These are phyloP conservation scores for Bombycilla garrulus DNA, from an alignment of 2,113 vertebrate species.

Conservation along the genomic window DNA sequence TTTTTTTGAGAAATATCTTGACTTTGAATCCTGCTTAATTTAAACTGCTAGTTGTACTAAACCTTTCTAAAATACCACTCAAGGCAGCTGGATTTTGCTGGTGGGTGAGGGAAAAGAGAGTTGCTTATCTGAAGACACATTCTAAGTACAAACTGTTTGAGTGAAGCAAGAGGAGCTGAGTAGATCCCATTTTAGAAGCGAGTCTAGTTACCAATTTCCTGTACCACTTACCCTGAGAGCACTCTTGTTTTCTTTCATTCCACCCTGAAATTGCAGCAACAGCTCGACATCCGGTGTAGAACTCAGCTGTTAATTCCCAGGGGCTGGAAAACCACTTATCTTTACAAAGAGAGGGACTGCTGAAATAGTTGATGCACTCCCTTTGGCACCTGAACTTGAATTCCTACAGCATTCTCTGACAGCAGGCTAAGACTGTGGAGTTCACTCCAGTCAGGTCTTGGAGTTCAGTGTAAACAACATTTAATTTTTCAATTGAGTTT, in stretches of 20 bases:
- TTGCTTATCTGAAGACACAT: neutral
- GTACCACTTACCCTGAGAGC: neutral
- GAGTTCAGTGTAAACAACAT: neutral
- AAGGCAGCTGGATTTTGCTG: neutral
- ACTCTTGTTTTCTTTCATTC: neutral
- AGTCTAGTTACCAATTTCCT: neutral
- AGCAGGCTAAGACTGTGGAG: neutral
- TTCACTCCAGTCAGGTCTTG: neutral
- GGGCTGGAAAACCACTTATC: neutral
- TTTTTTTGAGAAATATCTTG: neutral
- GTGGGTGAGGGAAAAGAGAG: neutral
- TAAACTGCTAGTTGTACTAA: neutral
- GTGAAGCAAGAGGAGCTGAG: neutral
- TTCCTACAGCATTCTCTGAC: fast-evolving
- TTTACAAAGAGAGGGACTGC: neutral
- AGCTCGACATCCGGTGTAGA: neutral
- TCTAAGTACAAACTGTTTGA: neutral
- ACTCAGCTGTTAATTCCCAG: neutral
- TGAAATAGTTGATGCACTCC: neutral
- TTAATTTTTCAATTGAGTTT: neutral
- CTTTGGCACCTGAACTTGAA: neutral
- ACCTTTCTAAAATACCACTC: neutral
- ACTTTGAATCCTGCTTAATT: conserved; percentile 2
- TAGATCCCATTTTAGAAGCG: neutral
- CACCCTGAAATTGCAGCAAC: neutral